These are phyloP conservation scores for Nomada fabriciana DNA, from an alignment of 2,888 invertebrate genomes.

Conservation along the genomic window DNA sequence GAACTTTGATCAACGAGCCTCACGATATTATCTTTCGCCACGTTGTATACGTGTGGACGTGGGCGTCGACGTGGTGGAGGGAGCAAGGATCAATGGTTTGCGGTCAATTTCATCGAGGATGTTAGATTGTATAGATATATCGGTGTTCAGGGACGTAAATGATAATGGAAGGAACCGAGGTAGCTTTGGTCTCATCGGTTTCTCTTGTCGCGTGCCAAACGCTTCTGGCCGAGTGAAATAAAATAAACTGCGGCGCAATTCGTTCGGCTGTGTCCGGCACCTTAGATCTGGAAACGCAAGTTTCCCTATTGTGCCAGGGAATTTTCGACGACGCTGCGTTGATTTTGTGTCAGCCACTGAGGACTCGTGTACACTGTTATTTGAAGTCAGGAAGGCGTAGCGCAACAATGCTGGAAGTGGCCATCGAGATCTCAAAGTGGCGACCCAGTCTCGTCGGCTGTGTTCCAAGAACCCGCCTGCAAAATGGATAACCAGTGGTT, in stretches of 20 bases:
- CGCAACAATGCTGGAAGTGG: not conserved
- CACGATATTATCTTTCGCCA: slow-evolving; percentile 23
- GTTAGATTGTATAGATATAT: slow-evolving; percentile 5
- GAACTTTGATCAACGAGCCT: slow-evolving; percentile 42
- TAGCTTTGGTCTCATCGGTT: slow-evolving; percentile 11
- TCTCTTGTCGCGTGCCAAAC: slow-evolving; percentile 24
- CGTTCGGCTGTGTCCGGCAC: no score
- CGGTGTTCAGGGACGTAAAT: slow-evolving; percentile 43
- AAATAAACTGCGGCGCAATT: no score
- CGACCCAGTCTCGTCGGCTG: not conserved
- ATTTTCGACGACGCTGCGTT: no score
- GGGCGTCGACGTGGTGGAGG: not conserved
- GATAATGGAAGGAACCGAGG: slow-evolving; percentile 7
- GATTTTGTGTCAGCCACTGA: not conserved
- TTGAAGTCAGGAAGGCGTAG: not conserved
- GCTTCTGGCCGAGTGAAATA: not conserved
- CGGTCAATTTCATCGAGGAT: slow-evolving; percentile 47
- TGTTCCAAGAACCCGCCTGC: slow-evolving; percentile 9
- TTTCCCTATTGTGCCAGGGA: no score
- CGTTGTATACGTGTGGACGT: not conserved
- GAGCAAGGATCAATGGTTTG: slow-evolving; percentile 34
- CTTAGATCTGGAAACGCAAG: no score
- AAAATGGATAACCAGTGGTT: not conserved
- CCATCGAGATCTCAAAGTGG: not conserved
- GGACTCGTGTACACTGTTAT: not conserved